Evolutionary conservation across 2,113 vertebrate species (phyloP).

Genomic region (Aphyosemion australe): DNA sequence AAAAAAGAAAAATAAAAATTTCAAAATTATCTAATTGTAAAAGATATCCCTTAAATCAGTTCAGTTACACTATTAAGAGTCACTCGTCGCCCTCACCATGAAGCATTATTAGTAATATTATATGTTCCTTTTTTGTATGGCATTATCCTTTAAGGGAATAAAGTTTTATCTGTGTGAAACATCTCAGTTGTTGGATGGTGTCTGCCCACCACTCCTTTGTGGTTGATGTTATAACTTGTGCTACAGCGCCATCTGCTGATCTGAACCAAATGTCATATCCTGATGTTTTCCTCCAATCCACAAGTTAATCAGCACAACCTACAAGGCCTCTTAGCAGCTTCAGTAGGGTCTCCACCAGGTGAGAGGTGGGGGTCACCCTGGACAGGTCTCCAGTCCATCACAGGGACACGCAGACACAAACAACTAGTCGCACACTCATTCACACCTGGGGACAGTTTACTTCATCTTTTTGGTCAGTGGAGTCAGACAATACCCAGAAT

Average conservation of each 20-base stretch:
- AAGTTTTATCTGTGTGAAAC: slow-evolving; percentile 42
- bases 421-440: too few relatives aligned
- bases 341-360: too few relatives aligned
- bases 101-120: slow-evolving; percentile 41
- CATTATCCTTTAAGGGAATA: slow-evolving; percentile 76
- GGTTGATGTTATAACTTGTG: slow-evolving; percentile 1
- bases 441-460: too few relatives aligned
- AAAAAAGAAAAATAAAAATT: background rate
- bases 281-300: too few relatives aligned
- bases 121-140: slow-evolving; percentile 77
- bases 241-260: slow-evolving; percentile 53
- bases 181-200: background rate
- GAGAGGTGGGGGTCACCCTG: too few relatives aligned
- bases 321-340: too few relatives aligned
- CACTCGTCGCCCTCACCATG: slow-evolving; percentile 56
- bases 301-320: background rate
- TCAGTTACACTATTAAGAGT: slow-evolving; percentile 41
- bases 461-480: too few relatives aligned
- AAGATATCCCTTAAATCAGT: slow-evolving; percentile 9
- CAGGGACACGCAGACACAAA: too few relatives aligned
- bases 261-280: background rate
- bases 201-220: background rate
- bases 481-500: slow-evolving; percentile 7
- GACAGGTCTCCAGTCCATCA: too few relatives aligned
- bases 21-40: too few relatives aligned